Percentiles rank a stretch among this genome's conserved stretches.
These are phyloP conservation scores for Myanophis thanlyinensis DNA, from an alignment of 2,113 vertebrate species.

Conservation along the genomic window DNA sequence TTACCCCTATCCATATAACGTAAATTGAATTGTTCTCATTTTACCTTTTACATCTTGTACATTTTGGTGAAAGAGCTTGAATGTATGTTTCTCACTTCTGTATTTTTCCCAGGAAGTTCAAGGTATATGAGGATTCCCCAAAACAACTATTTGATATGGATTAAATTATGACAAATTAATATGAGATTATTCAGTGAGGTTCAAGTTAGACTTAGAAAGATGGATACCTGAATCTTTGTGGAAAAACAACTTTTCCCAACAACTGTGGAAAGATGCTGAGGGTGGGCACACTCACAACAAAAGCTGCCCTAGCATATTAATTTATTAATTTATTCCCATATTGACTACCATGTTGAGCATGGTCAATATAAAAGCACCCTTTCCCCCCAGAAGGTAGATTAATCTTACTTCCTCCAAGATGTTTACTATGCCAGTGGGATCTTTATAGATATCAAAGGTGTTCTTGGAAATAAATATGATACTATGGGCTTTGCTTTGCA, in stretches of 20 bases:
- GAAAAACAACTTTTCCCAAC: neutral
- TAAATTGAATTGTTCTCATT: neutral
- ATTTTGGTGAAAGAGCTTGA: neutral
- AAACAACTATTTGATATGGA: neutral
- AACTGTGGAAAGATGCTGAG: neutral
- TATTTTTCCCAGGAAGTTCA: neutral
- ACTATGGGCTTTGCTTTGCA: neutral
- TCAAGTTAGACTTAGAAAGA: neutral
- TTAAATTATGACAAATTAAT: neutral
- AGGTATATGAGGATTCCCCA: neutral
- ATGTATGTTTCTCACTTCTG: neutral
- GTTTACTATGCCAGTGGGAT: neutral
- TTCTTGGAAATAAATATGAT: neutral
- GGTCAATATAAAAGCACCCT: neutral
- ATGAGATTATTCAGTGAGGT: neutral
- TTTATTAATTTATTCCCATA: neutral
- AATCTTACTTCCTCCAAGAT: neutral
- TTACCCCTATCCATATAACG: neutral
- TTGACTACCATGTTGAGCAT: neutral
- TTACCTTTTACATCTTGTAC: neutral
- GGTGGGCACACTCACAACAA: neutral
- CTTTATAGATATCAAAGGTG: neutral
- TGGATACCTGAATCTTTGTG: neutral
- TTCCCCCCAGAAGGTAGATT: neutral
- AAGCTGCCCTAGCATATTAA: neutral